A percentile compares a stretch with the other conserved stretches of the same genome.
phyloP scores from a whole-genome alignment of 1,140 invertebrate species.

The Saccostrea echinata region DNA sequence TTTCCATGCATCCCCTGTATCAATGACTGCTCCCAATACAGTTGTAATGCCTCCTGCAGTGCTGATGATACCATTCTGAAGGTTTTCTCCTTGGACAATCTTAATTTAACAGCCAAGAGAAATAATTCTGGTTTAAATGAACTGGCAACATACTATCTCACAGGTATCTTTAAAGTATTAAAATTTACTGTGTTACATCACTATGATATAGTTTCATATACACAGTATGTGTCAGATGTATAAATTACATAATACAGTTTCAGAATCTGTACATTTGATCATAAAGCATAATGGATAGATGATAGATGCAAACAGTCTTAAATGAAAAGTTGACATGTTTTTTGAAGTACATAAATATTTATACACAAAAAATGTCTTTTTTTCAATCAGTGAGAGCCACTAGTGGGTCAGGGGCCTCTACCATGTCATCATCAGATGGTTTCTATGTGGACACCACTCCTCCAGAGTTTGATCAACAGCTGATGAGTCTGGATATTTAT shows the following conservation, averaged over 20 bases:
- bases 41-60: constrained; percentile 46
- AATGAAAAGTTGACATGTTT: background rate
- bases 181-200: background rate
- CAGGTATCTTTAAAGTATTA: constrained; percentile 46
- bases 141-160: constrained; percentile 52
- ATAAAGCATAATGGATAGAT: no score
- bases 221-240: background rate
- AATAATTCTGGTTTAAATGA: constrained; percentile 33
- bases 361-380: background rate
- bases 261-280: no score
- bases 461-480: constrained; percentile 56
- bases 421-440: constrained; percentile 56
- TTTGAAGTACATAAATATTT: background rate
- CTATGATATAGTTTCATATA: background rate
- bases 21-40: constrained; percentile 48
- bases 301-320: no score
- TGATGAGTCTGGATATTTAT: constrained; percentile 57
- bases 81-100: constrained; percentile 41
- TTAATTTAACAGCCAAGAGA: constrained; percentile 44
- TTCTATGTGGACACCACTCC: constrained; percentile 65
- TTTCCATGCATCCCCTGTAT: constrained; percentile 56
- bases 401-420: constrained; percentile 58
- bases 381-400: constrained; percentile 59
- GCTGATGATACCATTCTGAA: constrained; percentile 19
- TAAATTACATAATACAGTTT: no score